A percentile compares a stretch with the other conserved stretches of the same genome.
These are phyloP conservation scores for Pituophis catenifer DNA, from an alignment of 2,113 vertebrate genomes.

Conservation along the genomic window DNA sequence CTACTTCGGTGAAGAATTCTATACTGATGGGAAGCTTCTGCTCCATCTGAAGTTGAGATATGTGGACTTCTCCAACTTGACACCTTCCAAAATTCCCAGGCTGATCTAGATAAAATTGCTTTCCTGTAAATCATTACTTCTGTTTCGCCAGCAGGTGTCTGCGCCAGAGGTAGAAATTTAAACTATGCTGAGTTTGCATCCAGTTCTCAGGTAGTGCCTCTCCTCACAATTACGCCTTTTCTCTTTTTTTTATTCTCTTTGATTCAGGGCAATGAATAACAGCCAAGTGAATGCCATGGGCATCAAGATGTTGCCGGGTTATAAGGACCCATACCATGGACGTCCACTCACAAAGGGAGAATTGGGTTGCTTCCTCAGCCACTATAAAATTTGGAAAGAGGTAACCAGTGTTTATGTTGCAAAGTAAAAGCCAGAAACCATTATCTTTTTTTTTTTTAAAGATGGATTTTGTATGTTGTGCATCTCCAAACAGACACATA, in stretches of 20 bases:
- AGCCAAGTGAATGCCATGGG: slow-evolving; percentile 81
- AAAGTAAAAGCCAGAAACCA: background rate
- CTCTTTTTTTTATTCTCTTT: background rate
- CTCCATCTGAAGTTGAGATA: background rate
- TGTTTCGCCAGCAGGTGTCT: background rate
- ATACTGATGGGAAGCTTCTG: background rate
- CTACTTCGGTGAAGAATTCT: background rate
- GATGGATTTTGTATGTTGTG: background rate
- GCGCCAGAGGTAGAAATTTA: background rate
- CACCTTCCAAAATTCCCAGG: background rate
- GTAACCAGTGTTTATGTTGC: slow-evolving; percentile 57
- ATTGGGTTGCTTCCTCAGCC: slow-evolving; percentile 91
- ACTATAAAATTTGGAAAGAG: slow-evolving; percentile 89
- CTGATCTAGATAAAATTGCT: background rate
- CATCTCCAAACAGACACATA: background rate
- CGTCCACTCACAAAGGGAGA: slow-evolving; percentile 89
- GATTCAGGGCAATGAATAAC: slow-evolving; percentile 81
- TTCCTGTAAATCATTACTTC: background rate
- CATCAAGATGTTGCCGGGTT: slow-evolving; percentile 89
- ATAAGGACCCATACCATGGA: slow-evolving; percentile 88
- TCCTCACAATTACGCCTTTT: background rate
- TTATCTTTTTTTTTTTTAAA: background rate
- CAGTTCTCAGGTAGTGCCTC: background rate
- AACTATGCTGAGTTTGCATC: background rate
- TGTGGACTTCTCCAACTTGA: background rate